phyloP scores from a whole-genome alignment of 2,113 vertebrate species.

The Protobothrops mucrosquamatus region DNA sequence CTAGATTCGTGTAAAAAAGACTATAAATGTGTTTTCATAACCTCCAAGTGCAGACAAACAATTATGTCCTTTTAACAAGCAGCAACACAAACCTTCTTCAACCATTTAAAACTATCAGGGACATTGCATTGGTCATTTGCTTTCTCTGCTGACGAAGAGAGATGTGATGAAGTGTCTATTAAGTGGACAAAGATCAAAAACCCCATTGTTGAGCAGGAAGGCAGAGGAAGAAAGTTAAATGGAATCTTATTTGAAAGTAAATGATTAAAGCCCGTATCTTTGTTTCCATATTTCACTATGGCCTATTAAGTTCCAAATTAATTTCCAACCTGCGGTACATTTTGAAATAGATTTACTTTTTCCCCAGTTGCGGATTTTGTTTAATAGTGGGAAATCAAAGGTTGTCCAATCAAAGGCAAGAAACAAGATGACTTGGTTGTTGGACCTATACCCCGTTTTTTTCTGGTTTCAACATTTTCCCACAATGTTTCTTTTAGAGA shows the following conservation, averaged over 20 bases:
- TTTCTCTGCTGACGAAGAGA: not conserved
- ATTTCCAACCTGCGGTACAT: not conserved
- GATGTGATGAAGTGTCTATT: not conserved
- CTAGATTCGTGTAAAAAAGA: not conserved
- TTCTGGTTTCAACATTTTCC: not conserved
- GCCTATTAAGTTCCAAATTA: not conserved
- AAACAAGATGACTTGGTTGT: not conserved
- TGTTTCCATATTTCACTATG: not conserved
- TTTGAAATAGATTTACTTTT: not conserved
- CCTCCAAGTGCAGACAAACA: not conserved
- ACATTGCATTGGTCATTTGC: not conserved
- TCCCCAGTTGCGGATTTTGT: not conserved
- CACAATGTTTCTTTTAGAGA: not conserved
- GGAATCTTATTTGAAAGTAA: not conserved
- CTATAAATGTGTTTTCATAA: not conserved
- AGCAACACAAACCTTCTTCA: not conserved
- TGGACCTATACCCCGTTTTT: not conserved
- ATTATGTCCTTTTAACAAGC: not conserved
- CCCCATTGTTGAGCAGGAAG: not conserved
- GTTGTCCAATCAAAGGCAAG: not conserved
- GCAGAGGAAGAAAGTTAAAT: not conserved
- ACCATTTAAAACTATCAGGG: not conserved
- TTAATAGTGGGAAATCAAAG: not conserved
- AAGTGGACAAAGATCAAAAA: not conserved
- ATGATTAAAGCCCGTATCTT: not conserved